Base-by-base conservation (phyloP, 2,888 invertebrate genomes). In the Leptinotarsa rubiginosa region DNA sequence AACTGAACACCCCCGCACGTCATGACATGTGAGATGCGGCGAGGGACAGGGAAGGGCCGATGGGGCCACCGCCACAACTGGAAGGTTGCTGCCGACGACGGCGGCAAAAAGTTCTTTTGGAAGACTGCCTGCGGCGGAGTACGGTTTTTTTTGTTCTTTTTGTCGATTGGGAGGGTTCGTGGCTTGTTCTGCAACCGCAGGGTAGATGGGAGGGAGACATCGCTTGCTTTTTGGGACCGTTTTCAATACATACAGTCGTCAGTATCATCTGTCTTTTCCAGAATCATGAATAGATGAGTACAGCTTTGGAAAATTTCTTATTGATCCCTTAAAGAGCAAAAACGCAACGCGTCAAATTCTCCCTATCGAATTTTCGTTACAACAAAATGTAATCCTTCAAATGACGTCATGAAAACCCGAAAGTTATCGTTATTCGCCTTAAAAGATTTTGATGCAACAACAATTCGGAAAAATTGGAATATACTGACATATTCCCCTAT, bases 11-110 rank as follows among this genome's bases (percentile, higher is more conserved):
- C 75, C 75, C 69, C 72, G 69, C 75, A 67, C 59, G 59, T 22
- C 59, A 59, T 59, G 75, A 73, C 75, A 75, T 73, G 73, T 75
- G 75, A 73, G 73, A 73, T 68, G 72, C 70, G 69, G 70, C 65
- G 70, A 47, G 66, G 65, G 75, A 25, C 59, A 52, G 18, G 52
- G 52, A 52, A 52, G 52, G 52, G 59, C 59, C 59, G 59, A 56
- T 20, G 22, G 56, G 56, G 56, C 56, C 59, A 47, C 65, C 69
- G 54, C 52, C 52, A 12, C 52, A 52, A 31, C 70, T 70, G 67
- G 31, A 69, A 72, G 72, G 72, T 69, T 66, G 75, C 72, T 59
- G 41, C 41, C 41, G 41, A 41, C 25, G 59, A 13, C 59, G 59
- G 25, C 25, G 59, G 59, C 59, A 59, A 59, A 59, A 59, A 59